Base-by-base conservation (phyloP, 2,113 vertebrate species). In the Rousettus leschenaultii region DNA sequence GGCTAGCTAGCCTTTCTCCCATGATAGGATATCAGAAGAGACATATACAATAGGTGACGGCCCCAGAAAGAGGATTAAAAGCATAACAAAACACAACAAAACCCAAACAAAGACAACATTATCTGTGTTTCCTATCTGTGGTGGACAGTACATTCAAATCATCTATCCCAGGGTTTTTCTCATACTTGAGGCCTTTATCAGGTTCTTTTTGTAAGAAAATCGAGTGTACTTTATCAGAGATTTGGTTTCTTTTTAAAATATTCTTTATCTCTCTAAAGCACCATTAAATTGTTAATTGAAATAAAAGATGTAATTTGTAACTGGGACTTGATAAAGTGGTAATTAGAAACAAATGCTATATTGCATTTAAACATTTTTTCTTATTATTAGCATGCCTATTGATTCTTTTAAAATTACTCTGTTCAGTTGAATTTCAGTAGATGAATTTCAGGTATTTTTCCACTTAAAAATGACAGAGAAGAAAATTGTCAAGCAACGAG, bases 231-330 rank as follows among this genome's bases (percentile, higher is more conserved):
- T 92, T 84, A 89, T 90, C 59, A 96, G 79, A 92, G 63, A 24
- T 79, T 88, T 89, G 48, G 48, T 84, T 91, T 84, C 65, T 55
- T 86, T 63, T 43, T 68, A 55, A 91, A 95, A 83, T 33, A 92
- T 87, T 87, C 68, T 63, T 94, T 96, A 61, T 97, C 91, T 92
- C 55, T 61, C 40, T 70, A 82, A 96, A 93, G 61, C 89, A 91
- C 30, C 59, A 95, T 95, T 93, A 88, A 70, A 91, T 68, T 96
- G 91, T 96, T 97, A 92, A 94, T 94, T 92, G 89, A 97, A 97
- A 95, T 92, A 93, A 94, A 95, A 93, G 59, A 87, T 53, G 48
- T 87, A 73, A 94, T 92, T 97, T 95, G 70, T 95, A 95, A 92
- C 33, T 51, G n/a, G 35, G 59, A 80, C 79, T 91, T 78, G 75